Evolutionary conservation across 2,113 vertebrate genomes (phyloP).

Genomic region (Hylia prasina): DNA sequence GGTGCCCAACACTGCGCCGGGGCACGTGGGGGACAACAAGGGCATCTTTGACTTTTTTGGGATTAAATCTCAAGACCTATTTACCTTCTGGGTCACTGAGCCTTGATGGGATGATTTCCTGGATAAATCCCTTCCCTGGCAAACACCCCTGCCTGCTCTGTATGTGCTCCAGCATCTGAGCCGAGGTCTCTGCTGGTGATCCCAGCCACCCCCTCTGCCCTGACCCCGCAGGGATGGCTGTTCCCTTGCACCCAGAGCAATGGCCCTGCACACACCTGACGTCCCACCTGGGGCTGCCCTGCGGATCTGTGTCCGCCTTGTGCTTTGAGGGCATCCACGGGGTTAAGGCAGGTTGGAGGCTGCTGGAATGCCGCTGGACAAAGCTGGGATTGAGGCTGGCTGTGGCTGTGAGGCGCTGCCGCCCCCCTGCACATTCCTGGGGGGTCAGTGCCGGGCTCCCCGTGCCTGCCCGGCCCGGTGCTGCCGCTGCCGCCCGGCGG

Average conservation of each 20-base stretch:
- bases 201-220: background rate
- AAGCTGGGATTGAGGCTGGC: slow-evolving; percentile 73
- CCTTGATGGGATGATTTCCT: background rate
- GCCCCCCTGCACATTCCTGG: slow-evolving; percentile 75
- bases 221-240: background rate
- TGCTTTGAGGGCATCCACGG: background rate
- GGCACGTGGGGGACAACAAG: background rate
- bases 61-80: background rate
- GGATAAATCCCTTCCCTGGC: background rate
- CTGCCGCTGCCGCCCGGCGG: background rate
- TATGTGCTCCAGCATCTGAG: background rate
- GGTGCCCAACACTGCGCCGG: background rate
- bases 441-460: slow-evolving; percentile 61
- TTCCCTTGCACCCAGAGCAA: accelerated
- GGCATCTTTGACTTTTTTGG: background rate
- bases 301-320: background rate
- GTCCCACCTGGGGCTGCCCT: accelerated
- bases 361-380: slow-evolving; percentile 68
- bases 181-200: background rate
- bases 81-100: background rate
- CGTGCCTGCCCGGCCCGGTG: background rate
- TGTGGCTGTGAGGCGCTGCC: slow-evolving; percentile 20
- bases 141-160: background rate
- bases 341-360: slow-evolving; percentile 43
- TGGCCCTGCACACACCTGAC: background rate